Percentiles rank a stretch among this genome's conserved stretches.
Evolutionary conservation across 2,888 invertebrate genomes (phyloP).

Genomic region (Melanophora roralis): DNA sequence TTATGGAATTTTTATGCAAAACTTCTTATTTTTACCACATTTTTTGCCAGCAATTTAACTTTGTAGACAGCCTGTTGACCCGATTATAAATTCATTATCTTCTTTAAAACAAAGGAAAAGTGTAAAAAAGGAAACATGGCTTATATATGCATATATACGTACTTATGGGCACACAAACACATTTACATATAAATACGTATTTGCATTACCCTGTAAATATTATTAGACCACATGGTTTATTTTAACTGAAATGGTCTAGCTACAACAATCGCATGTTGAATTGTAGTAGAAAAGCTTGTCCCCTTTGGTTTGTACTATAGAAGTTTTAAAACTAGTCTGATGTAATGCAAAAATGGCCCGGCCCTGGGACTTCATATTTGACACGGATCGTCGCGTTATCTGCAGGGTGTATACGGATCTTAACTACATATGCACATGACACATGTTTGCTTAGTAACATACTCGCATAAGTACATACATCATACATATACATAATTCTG

Average conservation of each 20-base stretch:
- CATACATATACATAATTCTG: no score
- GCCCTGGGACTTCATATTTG: no score
- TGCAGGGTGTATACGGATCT: background rate
- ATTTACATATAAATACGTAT: background rate
- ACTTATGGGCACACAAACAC: background rate
- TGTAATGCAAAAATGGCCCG: no score
- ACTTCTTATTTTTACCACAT: background rate
- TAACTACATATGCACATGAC: conserved; percentile 4
- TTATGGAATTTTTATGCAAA: background rate
- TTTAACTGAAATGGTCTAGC: no score
- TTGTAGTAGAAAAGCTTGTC: no score
- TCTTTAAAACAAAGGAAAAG: conserved; percentile 17
- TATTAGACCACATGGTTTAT: no score
- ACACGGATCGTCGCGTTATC: no score
- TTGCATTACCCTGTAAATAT: no score
- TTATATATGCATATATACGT: background rate
- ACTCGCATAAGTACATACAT: no score
- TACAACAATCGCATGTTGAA: no score
- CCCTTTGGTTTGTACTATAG: no score
- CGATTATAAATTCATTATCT: conserved; percentile 30
- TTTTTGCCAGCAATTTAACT: background rate
- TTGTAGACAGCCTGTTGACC: conserved; percentile 40
- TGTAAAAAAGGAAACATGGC: conserved; percentile 19
- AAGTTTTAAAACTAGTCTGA: no score
- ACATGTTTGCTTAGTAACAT: background rate